These are phyloP conservation scores for Manis crassicaudata DNA, from an alignment of 2,797 vertebrate species.

Conservation along the genomic window DNA sequence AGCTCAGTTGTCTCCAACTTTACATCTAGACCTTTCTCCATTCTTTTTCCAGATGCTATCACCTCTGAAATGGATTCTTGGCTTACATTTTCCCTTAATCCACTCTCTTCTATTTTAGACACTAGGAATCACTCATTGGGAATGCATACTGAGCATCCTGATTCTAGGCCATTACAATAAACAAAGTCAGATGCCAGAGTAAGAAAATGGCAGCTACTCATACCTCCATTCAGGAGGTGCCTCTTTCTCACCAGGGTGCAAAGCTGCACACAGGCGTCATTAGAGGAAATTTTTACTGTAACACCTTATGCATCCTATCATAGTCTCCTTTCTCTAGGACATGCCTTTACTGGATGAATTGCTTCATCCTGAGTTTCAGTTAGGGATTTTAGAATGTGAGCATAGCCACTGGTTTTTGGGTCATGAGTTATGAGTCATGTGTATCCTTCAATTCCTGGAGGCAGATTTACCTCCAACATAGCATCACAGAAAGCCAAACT, in stretches of 20 bases:
- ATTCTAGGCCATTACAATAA: not conserved
- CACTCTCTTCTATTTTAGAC: not conserved
- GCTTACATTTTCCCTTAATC: not conserved
- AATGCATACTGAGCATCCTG: not conserved
- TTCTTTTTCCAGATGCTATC: not conserved
- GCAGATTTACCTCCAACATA: not conserved
- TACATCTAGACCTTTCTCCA: not conserved
- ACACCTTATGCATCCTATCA: not conserved
- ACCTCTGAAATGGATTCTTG: not conserved
- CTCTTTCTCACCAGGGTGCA: not conserved
- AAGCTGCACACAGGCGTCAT: not conserved
- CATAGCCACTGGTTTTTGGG: not conserved
- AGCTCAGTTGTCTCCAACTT: not conserved
- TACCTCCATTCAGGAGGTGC: not conserved
- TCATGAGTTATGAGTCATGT: not conserved
- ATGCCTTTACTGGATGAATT: not conserved
- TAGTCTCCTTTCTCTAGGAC: not conserved
- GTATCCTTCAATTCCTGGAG: not conserved
- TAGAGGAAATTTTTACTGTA: not conserved
- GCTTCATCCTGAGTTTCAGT: not conserved
- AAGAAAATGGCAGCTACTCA: not conserved
- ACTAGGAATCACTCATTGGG: not conserved
- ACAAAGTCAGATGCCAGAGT: not conserved
- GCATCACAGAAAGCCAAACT: not conserved
- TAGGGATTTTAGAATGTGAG: not conserved